These are phyloP conservation scores for Hoplostethus mediterraneus DNA, from an alignment of 2,797 vertebrate species.

Conservation along the genomic window DNA sequence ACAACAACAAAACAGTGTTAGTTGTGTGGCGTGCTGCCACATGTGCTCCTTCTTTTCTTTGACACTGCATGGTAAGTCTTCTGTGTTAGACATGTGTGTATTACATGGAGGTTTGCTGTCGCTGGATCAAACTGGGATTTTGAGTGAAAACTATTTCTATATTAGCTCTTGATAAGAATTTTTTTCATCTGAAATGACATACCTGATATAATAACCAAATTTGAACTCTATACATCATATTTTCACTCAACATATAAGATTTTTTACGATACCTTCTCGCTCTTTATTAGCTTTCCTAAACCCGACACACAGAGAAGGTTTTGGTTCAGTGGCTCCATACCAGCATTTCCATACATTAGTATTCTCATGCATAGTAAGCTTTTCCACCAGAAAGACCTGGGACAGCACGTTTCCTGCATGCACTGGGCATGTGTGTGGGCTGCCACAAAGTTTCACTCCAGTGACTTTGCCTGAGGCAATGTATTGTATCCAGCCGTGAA, in stretches of 20 bases:
- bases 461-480: slow-evolving; percentile 52
- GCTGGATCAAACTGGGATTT: not conserved
- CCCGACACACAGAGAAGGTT: slow-evolving; percentile 39
- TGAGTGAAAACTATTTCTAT: not conserved
- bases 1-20: slow-evolving; percentile 39
- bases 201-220: slow-evolving; percentile 14
- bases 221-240: slow-evolving; percentile 5
- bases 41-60: not conserved
- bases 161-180: slow-evolving; percentile 10
- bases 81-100: not conserved
- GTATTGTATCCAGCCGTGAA: slow-evolving; percentile 38
- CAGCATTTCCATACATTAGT: slow-evolving; percentile 65
- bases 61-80: not conserved
- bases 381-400: slow-evolving; percentile 45
- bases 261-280: slow-evolving; percentile 18
- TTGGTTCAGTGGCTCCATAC: slow-evolving; percentile 54
- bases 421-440: slow-evolving; percentile 29
- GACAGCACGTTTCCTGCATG: slow-evolving; percentile 30
- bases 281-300: slow-evolving; percentile 44
- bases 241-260: slow-evolving; percentile 18
- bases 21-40: not conserved
- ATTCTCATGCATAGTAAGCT: slow-evolving; percentile 59
- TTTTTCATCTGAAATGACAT: slow-evolving; percentile 21
- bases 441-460: slow-evolving; percentile 45
- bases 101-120: not conserved